A percentile compares a stretch with the other conserved stretches of the same genome.
Evolutionary conservation across 2,797 vertebrate species (phyloP).

Genomic region (Tympanoctomys barrerae): DNA sequence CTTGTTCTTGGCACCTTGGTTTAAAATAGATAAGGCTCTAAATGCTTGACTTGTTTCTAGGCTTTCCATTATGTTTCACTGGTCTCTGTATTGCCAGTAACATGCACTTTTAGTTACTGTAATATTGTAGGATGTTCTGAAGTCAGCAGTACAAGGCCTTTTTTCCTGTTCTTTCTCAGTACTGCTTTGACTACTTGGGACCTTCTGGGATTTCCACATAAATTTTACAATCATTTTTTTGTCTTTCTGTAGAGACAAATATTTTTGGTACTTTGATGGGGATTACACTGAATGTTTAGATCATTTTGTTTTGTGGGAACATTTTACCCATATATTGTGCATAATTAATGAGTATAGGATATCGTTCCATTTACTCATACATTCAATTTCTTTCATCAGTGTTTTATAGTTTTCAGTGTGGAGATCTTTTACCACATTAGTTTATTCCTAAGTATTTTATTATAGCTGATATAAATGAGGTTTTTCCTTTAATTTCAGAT

Average conservation of each 20-base stretch:
- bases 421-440: neutral
- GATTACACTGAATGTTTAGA: neutral
- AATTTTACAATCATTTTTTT: neutral
- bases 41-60: neutral
- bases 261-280: neutral
- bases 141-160: neutral
- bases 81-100: neutral
- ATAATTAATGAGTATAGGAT: neutral
- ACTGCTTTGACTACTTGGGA: neutral
- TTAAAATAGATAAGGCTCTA: neutral
- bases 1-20: neutral
- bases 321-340: neutral
- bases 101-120: neutral
- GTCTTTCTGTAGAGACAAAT: neutral
- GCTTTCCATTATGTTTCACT: neutral
- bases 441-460: neutral
- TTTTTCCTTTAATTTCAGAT: neutral
- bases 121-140: neutral
- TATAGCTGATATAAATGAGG: neutral
- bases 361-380: neutral
- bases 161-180: neutral
- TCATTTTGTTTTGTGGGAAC: neutral
- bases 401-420: neutral
- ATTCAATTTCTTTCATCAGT: neutral
- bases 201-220: neutral